Percentiles rank a stretch among this genome's conserved stretches.
phyloP scores from a whole-genome alignment of 2,888 invertebrate genomes.

The Diarsia brunnea region DNA sequence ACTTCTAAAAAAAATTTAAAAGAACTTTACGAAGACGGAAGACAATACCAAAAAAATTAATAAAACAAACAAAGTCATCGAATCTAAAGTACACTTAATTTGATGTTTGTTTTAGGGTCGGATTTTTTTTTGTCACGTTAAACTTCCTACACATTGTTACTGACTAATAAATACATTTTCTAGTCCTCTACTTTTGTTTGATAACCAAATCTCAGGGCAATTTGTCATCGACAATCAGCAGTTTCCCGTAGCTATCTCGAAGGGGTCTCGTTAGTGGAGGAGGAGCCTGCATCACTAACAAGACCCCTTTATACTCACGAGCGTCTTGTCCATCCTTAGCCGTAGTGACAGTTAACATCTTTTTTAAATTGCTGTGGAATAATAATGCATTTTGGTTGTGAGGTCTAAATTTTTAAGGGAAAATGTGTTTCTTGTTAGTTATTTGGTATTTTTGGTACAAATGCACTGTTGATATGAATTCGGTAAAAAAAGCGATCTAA shows the following conservation, averaged over 20 bases:
- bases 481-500: background rate
- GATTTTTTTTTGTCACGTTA: no score
- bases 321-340: slow-evolving; percentile 35
- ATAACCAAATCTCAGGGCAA: slow-evolving; percentile 27
- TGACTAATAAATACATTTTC: background rate
- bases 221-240: slow-evolving; percentile 59
- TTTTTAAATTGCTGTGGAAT: slow-evolving; percentile 9
- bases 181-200: slow-evolving; percentile 3
- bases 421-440: background rate
- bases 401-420: background rate
- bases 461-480: background rate
- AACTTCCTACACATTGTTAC: background rate
- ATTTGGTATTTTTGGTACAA: background rate
- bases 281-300: slow-evolving; percentile 47
- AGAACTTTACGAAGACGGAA: no score
- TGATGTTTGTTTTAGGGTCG: no score
- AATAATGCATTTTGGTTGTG: background rate
- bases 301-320: slow-evolving; percentile 32
- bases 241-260: slow-evolving; percentile 27
- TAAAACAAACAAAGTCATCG: no score
- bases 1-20: no score
- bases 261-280: slow-evolving; percentile 48
- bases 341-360: slow-evolving; percentile 18
- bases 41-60: no score
- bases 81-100: no score